Evolutionary conservation across 2,113 vertebrate genomes (phyloP).

Genomic region (Leucosticte australis): DNA sequence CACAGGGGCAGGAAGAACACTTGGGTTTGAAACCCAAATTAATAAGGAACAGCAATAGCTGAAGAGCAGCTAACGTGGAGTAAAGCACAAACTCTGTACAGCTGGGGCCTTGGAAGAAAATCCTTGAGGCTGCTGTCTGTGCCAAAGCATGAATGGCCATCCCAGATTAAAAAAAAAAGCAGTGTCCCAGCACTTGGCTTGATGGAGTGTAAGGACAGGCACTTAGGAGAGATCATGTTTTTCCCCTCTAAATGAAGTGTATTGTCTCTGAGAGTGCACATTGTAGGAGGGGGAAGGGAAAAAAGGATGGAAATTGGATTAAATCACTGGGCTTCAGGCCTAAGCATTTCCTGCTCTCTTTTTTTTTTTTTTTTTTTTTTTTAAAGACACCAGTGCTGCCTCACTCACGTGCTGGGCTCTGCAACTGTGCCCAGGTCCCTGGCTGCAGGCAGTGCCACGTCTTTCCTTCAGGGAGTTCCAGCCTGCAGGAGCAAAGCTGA

Average conservation of each 20-base stretch:
- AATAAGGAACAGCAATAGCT: neutral
- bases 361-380: neutral
- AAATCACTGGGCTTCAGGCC: conserved; percentile 57
- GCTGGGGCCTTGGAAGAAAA: neutral
- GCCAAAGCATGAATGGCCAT: neutral
- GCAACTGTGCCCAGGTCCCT: neutral
- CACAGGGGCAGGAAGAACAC: neutral
- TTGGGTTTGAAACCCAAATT: neutral
- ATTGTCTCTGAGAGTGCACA: neutral
- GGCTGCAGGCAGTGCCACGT: neutral
- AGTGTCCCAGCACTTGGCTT: neutral
- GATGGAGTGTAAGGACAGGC: neutral
- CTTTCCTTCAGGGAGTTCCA: neutral
- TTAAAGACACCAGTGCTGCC: neutral
- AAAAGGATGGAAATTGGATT: conserved; percentile 50
- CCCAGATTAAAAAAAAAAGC: neutral
- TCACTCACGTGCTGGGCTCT: neutral
- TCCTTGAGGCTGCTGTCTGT: neutral
- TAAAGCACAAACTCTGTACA: neutral
- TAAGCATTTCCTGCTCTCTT: conserved; percentile 28
- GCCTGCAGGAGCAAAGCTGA: neutral
- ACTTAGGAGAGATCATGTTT: neutral
- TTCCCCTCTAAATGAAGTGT: neutral
- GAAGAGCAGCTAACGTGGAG: neutral
- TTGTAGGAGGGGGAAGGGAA: conserved; percentile 30